Base-by-base conservation (phyloP, 2,113 vertebrate species). In the Gobio gobio region DNA sequence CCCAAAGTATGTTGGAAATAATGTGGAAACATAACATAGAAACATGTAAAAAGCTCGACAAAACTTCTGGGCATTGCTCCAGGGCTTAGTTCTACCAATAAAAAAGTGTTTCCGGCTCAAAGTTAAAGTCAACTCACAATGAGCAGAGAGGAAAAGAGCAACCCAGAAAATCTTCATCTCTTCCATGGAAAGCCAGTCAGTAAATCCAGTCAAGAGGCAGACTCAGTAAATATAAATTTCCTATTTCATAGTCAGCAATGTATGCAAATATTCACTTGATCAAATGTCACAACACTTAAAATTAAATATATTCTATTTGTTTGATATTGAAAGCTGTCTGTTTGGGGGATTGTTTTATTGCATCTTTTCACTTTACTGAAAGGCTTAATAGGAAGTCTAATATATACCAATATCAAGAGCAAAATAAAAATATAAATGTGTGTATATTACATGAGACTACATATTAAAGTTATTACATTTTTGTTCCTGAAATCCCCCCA, bases 1-100 rank as follows among this genome's bases (percentile, higher is more conserved):
- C 33, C 33, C 33, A 33, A 33, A 33, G 33, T 33, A 33, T 33
- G 33, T 33, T 33, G 33, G 33, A 33, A 2, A 33, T 33, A 3
- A n/a, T n/a, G n/a, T n/a, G n/a, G n/a, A n/a, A n/a, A n/a, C n/a
- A n/a, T n/a, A n/a, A n/a, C n/a, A n/a, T n/a, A n/a, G n/a, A n/a
- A 33, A 33, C 33, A 33, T 33, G 2, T 33, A 33, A 29, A 29
- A 29, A 29, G 29, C 20, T 24, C 64, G 9, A 22, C 80, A 82
- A 40, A 22, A 36, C 10, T 1, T 14, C 5, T 56, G 47, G 24
- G 80, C 80, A 0, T 68, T 3, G 0, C 6, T 54, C 80, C 80
- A 82, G 1, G 3, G 1, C 47, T 4, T 2, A 5, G 0, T 0
- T 0, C 13, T 0, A 56, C 0, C 1, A 4, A 40, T 24, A 70